Evolutionary conservation across 2,113 vertebrate genomes (phyloP).

Genomic region (Chrysemys picta): DNA sequence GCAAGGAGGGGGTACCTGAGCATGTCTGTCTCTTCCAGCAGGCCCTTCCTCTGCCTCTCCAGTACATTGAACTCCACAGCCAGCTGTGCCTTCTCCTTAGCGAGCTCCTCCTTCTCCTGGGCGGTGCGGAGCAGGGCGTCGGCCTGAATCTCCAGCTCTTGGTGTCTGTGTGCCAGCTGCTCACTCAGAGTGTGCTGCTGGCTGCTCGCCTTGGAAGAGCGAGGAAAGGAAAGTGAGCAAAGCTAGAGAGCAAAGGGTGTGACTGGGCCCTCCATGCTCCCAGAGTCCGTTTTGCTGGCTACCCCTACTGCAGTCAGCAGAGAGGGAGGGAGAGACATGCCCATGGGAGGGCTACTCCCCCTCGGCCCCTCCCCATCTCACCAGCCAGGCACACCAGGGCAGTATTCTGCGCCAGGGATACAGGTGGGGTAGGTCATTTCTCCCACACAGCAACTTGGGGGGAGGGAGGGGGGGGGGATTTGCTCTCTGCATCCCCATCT

Average conservation of each 20-base stretch:
- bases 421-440: neutral
- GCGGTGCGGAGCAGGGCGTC: conserved; percentile 65
- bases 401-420: neutral
- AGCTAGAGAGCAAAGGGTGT: neutral
- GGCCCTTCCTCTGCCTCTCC: conserved; percentile 78
- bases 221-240: no score
- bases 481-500: neutral
- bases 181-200: conserved; percentile 77
- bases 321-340: neutral
- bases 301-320: neutral
- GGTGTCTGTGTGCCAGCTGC: conserved; percentile 74
- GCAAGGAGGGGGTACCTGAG: conserved; percentile 78
- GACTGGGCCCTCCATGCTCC: neutral
- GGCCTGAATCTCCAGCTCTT: conserved; percentile 77
- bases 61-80: conserved; percentile 78
- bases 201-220: conserved; percentile 66
- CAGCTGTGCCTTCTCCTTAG: conserved; percentile 79
- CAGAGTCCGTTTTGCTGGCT: neutral
- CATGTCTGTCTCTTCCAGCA: conserved; percentile 77
- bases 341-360: neutral
- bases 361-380: neutral
- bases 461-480: neutral
- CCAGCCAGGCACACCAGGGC: neutral
- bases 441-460: neutral
- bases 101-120: conserved; percentile 77